Evolutionary conservation across 2,888 invertebrate species (phyloP), one percentile per base, ranked within the genome.

Genomic region (Drosophila atroscutellata): DNA sequence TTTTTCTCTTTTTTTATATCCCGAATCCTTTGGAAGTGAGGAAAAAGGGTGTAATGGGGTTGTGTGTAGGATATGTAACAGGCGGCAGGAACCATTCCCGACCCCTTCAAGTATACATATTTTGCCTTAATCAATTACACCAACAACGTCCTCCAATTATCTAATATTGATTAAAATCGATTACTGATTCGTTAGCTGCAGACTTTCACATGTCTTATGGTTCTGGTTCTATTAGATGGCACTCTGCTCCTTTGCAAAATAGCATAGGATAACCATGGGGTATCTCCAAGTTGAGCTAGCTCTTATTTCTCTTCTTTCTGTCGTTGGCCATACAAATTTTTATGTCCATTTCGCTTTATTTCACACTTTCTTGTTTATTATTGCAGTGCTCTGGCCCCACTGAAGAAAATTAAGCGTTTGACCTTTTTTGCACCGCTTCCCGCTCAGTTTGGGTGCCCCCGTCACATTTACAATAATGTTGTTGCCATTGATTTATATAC

Each of bases 401-500:
- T 26, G 55, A 55, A 37, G 72, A 67, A 89, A 87, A 86, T 87
- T 85, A 85, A 85, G 85, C 70, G 67, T 85, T 87, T 87, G 88
- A 87, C 85, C 83, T 87, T 85, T 89, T 86, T 82, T 49, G 20
- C 50, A 51, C 26, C 50, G 45, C 37, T 24, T 50, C 2, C 28
- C 54, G 49, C 69, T 32, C 57, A 2, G 0, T 62, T 56, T 45
- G 32, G 49, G 58, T 56, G 61, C 26, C 49, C 30, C 62, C 59
- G 45, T 65, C 63, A 64, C 63, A 68, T 78, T 76, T 80, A 68
- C 77, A 86, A 89, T 88, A 89, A 88, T 86, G 90, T 80, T 90
- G 90, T 90, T 89, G 81, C 86, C 90, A 90, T 90, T 89, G 86
- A 87, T 87, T 87, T 90, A 87, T 87, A 87, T 87, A 81, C 84